These are phyloP conservation scores for Drosophila buzzatii DNA, from an alignment of 2,888 invertebrate genomes.

Conservation along the genomic window DNA sequence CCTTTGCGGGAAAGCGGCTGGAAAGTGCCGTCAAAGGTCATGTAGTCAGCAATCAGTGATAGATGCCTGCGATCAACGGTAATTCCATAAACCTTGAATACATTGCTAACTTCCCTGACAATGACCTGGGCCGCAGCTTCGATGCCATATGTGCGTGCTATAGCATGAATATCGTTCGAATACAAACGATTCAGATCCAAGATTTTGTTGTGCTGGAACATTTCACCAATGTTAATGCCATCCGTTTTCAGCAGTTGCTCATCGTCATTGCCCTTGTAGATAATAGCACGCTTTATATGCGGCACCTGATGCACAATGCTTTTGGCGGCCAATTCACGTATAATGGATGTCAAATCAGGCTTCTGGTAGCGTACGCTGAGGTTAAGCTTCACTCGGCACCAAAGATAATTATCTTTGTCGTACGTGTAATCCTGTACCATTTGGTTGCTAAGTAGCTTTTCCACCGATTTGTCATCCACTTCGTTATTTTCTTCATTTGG, in stretches of 20 bases:
- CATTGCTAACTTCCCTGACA: slow-evolving; percentile 96
- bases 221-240: slow-evolving; percentile 96
- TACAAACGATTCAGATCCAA: slow-evolving; percentile 93
- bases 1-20: slow-evolving; percentile 96
- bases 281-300: slow-evolving; percentile 93
- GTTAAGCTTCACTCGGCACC: slow-evolving; percentile 93
- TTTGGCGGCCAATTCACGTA: slow-evolving; percentile 89
- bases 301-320: slow-evolving; percentile 92
- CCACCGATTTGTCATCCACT: slow-evolving; percentile 64
- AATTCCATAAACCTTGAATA: slow-evolving; percentile 99
- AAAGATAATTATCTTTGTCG: slow-evolving; percentile 91
- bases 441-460: slow-evolving; percentile 80
- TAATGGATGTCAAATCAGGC: slow-evolving; percentile 91
- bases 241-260: slow-evolving; percentile 95
- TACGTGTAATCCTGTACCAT: slow-evolving; percentile 88
- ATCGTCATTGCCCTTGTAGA: slow-evolving; percentile 88
- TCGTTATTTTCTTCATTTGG: slow-evolving; percentile 82
- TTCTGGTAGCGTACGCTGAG: slow-evolving; percentile 88
- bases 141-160: slow-evolving; percentile 96
- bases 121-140: slow-evolving; percentile 97
- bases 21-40: slow-evolving; percentile 97
- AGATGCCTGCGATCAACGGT: slow-evolving; percentile 97
- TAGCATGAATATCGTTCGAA: slow-evolving; percentile 96
- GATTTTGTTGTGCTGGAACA: slow-evolving; percentile 92
- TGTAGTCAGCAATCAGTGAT: slow-evolving; percentile 97